Base-by-base conservation (phyloP, 2,113 vertebrate species). In the Mormyrus iriodes region DNA sequence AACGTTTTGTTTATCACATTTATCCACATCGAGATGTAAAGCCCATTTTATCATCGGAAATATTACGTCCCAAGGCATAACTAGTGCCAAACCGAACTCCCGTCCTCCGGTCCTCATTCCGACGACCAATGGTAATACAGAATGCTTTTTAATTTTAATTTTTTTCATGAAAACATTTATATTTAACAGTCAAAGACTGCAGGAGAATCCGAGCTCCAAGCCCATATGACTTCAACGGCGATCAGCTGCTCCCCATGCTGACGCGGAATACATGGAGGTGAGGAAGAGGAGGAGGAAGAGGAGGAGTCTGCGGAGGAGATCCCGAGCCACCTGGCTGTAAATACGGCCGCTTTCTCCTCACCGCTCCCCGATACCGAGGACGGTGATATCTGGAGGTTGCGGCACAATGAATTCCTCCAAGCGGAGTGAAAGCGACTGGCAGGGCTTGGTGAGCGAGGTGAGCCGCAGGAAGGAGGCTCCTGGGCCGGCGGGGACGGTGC, bases 371-470 rank as follows among this genome's bases (percentile, higher is more conserved):
- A 39, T 35, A 52, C 49, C 49, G 88, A 88, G 24, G 86, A 53
- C 27, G 88, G 90, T 46, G 90, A 88, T 13, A 91, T 73, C 92
- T 69, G 90, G 87, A 92, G 92, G 89, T 35, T 87, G 49, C 35
- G 27, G 42, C 48, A 76, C 19, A 92, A 98, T 98, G 97, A 94
- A 95, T 90, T 48, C 91, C 35, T 92, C 93, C 91, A 93, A 94
- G 79, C 95, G 97, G 88, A 97, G 93, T 90, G 98, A 98, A 93
- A 97, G 95, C 92, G 97, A 98, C 93, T 98, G 97, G 97, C 97
- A 98, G 94, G 97, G 97, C 83, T 94, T 98, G 93, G 94, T 97
- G 89, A 97, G 94, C 92, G 98, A 99, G 97, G 97, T 98, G 96
- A 98, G 97, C 91, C 86, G 83, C 52, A n/a, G 31, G 42, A 61